These are phyloP conservation scores for Leuciscus waleckii DNA, from an alignment of 2,797 vertebrate species.

Conservation along the genomic window DNA sequence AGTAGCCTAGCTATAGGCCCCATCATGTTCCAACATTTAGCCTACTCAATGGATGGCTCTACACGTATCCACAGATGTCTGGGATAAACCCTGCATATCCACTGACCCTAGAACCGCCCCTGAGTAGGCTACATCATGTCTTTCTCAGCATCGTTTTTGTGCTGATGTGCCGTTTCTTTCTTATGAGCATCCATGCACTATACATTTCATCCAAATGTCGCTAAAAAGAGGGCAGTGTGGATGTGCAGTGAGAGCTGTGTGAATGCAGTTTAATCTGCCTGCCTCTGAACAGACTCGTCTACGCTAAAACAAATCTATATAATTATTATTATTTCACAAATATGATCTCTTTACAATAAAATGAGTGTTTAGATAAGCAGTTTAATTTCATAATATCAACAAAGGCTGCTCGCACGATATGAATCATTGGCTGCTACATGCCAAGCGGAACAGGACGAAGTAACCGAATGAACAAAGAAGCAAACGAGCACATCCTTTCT, in stretches of 20 bases:
- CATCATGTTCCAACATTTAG: conserved; percentile 2
- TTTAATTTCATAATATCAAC: not conserved
- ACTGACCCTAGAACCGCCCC: conserved; percentile 27
- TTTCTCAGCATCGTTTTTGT: conserved; percentile 13
- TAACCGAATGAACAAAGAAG: conserved; percentile 47
- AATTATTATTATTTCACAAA: not conserved
- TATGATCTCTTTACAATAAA: not conserved
- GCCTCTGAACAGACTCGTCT: not conserved
- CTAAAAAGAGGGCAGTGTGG: not conserved
- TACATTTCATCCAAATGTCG: not conserved
- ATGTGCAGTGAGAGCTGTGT: conserved; percentile 6
- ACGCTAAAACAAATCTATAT: not conserved
- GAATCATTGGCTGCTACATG: conserved; percentile 10
- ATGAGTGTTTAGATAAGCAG: not conserved
- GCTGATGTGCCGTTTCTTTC: conserved; percentile 21
- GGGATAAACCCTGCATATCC: conserved; percentile 8
- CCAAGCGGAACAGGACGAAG: conserved; percentile 38
- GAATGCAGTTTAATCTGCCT: conserved; percentile 20
- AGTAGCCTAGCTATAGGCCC: not conserved
- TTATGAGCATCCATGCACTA: not conserved
- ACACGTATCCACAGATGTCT: conserved; percentile 1
- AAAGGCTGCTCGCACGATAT: conserved; percentile 19
- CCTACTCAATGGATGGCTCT: not conserved
- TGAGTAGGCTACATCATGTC: not conserved
- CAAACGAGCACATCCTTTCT: conserved; percentile 5